phyloP scores from a whole-genome alignment of 2,888 invertebrate species.

The Reticulitermes lucifugus region DNA sequence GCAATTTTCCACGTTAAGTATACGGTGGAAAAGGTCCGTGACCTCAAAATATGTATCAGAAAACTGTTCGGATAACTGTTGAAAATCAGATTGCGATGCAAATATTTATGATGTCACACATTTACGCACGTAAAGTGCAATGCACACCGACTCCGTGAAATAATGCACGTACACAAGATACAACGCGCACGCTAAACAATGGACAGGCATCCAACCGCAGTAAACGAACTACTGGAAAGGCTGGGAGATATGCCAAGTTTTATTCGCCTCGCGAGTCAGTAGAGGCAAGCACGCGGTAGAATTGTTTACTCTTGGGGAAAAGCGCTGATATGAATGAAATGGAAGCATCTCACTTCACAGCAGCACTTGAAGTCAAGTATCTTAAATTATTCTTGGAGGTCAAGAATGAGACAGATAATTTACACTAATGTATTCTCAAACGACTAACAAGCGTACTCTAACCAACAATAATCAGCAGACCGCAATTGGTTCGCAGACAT shows the following conservation, averaged over 20 bases:
- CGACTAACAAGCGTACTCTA: too few species aligned
- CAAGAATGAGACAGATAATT: background rate
- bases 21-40: too few species aligned
- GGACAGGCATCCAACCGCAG: background rate
- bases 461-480: too few species aligned
- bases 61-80: too few species aligned
- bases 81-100: background rate
- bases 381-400: background rate
- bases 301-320: conserved; percentile 2
- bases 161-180: background rate
- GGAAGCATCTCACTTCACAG: background rate
- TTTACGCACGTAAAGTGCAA: background rate
- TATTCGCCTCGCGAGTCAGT: background rate
- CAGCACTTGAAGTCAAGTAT: background rate
- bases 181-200: background rate
- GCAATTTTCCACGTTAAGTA: too few species aligned
- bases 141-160: background rate
- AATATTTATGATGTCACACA: background rate
- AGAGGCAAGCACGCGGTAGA: background rate
- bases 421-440: too few species aligned
- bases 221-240: background rate
- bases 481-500: too few species aligned
- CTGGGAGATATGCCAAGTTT: background rate
- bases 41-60: too few species aligned
- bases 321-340: background rate